Evolutionary conservation across 2,888 invertebrate species (phyloP).

Genomic region (Agrilus cyanescens): DNA sequence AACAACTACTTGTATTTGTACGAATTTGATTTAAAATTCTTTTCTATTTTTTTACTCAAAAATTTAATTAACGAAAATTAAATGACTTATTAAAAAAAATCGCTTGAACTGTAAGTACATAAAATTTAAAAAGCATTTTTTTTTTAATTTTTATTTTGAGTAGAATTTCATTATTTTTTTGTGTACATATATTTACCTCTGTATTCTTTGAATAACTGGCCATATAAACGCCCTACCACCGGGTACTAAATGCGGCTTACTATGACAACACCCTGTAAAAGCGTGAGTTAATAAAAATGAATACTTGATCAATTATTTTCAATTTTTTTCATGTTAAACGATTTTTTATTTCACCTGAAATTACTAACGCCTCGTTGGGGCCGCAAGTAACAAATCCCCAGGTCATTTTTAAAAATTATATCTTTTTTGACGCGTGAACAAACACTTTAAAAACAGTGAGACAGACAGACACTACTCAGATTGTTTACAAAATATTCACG

Average conservation of each 20-base stretch:
- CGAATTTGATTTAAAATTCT: too few species aligned
- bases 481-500: too few species aligned
- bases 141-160: too few species aligned
- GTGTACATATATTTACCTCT: constrained; percentile 46
- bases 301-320: background rate
- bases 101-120: too few species aligned
- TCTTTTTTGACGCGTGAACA: too few species aligned
- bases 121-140: too few species aligned
- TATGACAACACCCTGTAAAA: constrained; percentile 82
- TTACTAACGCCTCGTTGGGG: constrained; percentile 87
- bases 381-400: constrained; percentile 91
- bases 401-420: constrained; percentile 22
- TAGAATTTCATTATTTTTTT: background rate
- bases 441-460: too few species aligned
- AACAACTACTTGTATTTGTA: too few species aligned
- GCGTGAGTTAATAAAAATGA: background rate
- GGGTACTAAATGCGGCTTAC: constrained; percentile 84
- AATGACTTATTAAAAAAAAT: too few species aligned
- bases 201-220: constrained; percentile 81
- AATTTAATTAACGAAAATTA: too few species aligned
- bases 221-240: constrained; percentile 96
- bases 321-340: background rate
- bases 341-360: constrained; percentile 59
- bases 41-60: too few species aligned
- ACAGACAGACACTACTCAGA: too few species aligned